Evolutionary conservation across 2,888 invertebrate species (phyloP).

Genomic region (Limnephilus marmoratus): DNA sequence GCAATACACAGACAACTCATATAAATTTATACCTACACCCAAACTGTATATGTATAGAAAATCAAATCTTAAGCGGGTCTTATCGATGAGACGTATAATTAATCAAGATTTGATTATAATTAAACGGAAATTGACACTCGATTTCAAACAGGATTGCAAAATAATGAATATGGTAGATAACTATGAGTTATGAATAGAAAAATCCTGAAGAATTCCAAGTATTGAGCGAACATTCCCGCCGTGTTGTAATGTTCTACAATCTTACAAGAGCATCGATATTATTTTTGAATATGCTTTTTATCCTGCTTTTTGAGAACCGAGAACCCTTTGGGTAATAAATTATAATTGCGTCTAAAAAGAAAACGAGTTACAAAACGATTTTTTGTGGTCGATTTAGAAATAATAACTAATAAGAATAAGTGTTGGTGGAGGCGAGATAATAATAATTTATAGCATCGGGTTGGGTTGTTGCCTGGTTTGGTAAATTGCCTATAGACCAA

Average conservation of each 20-base stretch:
- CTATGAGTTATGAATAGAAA: background rate
- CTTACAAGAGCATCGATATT: background rate
- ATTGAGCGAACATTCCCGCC: background rate
- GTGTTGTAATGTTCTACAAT: background rate
- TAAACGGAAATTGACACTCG: background rate
- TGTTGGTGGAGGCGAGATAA: slow-evolving; percentile 2
- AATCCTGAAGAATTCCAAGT: background rate
- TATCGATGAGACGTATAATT: background rate
- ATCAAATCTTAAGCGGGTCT: background rate
- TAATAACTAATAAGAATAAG: background rate
- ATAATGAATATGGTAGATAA: background rate
- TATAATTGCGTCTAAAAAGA: background rate
- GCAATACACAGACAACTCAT: too few species aligned
- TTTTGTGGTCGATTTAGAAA: background rate
- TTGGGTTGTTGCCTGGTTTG: background rate
- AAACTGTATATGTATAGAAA: too few species aligned
- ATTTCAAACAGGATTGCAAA: background rate
- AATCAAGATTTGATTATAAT: background rate
- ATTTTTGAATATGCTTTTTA: background rate
- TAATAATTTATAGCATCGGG: background rate
- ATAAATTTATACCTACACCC: too few species aligned
- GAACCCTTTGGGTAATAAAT: background rate
- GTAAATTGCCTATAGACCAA: background rate
- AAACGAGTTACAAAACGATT: background rate
- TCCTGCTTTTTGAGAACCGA: background rate